phyloP scores from a whole-genome alignment of 92 coral and sea anemone species.

The Zoanthus solanderi region DNA sequence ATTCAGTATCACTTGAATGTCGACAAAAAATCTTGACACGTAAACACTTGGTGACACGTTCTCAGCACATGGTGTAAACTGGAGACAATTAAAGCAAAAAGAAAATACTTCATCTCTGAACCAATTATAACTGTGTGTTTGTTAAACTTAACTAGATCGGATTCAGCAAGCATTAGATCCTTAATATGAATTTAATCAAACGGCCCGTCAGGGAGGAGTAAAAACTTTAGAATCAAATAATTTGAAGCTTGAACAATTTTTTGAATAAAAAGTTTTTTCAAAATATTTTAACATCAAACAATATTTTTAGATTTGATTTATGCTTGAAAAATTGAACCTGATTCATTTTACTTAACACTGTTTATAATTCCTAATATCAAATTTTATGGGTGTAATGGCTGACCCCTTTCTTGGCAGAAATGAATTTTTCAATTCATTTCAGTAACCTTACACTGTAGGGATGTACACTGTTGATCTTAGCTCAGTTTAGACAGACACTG shows the following conservation, averaged over 20 bases:
- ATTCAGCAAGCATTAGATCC: background rate
- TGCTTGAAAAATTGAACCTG: background rate
- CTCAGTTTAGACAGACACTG: too few species aligned
- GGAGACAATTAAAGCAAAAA: background rate
- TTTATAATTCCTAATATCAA: too few species aligned
- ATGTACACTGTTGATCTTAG: too few species aligned
- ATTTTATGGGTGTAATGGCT: too few species aligned
- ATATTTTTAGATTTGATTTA: too few species aligned
- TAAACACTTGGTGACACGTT: slow-evolving; percentile 6
- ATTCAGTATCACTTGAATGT: background rate
- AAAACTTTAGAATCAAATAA: too few species aligned
- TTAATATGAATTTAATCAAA: background rate
- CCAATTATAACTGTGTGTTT: slow-evolving; percentile 13
- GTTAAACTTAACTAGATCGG: background rate
- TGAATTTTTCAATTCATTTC: too few species aligned
- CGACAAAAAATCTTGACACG: background rate
- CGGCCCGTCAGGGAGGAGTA: background rate
- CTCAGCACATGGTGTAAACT: slow-evolving; percentile 20
- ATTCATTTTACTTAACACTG: background rate
- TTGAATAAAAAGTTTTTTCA: too few species aligned
- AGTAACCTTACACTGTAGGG: too few species aligned
- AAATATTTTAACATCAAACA: too few species aligned
- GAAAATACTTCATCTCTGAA: background rate
- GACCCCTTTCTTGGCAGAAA: too few species aligned
- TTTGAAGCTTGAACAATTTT: too few species aligned